Conservation (phyloP, 1,140 invertebrate genomes). For the Nylanderia fulva region DNA sequence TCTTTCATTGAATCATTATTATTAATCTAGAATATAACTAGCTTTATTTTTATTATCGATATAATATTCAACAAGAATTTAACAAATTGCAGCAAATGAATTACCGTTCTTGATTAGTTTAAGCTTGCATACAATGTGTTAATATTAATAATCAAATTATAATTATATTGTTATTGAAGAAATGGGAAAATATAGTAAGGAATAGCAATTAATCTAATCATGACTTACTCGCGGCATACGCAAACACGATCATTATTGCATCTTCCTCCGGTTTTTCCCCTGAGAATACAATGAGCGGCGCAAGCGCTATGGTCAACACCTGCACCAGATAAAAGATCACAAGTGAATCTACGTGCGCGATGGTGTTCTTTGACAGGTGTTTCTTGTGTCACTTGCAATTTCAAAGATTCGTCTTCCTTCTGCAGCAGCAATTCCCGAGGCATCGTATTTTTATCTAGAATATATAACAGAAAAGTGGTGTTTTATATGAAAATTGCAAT, state of each 20-base stretch:
- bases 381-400: background rate
- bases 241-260: slow-evolving; percentile 58
- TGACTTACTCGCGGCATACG: slow-evolving; percentile 73
- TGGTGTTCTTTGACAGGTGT: background rate
- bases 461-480: background rate
- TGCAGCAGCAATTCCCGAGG: background rate
- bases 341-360: slow-evolving; percentile 73
- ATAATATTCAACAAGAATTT: background rate
- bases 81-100: background rate
- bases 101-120: background rate
- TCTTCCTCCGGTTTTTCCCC: slow-evolving; percentile 75
- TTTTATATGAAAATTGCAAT: background rate
- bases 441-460: background rate
- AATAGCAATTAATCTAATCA: background rate
- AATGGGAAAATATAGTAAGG: background rate
- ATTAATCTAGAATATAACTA: background rate
- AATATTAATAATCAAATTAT: background rate
- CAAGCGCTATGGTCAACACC: slow-evolving; percentile 73
- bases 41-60: background rate
- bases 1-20: background rate
- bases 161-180: background rate
- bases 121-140: too few relatives aligned
- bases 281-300: slow-evolving; percentile 76
- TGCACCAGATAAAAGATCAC: slow-evolving; percentile 73
- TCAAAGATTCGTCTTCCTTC: background rate